Conservation (phyloP, 2,888 invertebrate genomes). For the Cremastinae sp. region DNA sequence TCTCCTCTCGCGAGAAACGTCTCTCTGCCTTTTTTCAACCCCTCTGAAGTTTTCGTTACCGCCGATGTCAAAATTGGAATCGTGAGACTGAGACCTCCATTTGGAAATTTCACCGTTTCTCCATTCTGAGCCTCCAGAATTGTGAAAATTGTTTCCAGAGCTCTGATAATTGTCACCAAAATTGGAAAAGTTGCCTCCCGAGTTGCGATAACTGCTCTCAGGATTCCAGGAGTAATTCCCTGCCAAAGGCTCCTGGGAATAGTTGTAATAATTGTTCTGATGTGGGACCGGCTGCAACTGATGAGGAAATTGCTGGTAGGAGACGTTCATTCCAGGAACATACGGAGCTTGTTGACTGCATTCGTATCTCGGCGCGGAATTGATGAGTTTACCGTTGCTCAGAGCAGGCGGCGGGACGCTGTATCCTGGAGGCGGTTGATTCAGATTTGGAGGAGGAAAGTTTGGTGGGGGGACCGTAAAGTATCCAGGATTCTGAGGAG, state of each 20-base stretch:
- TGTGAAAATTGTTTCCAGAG: constrained; percentile 55
- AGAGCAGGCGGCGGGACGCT: constrained; percentile 64
- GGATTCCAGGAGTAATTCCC: constrained; percentile 67
- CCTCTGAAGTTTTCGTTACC: constrained; percentile 13
- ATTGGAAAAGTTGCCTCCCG: no score
- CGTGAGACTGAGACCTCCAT: constrained; percentile 43
- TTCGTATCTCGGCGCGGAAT: constrained; percentile 63
- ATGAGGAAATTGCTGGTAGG: constrained; percentile 64
- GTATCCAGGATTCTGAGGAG: constrained; percentile 65
- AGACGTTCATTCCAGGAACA: constrained; percentile 59
- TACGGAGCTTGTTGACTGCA: constrained; percentile 61
- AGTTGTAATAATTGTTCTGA: constrained; percentile 63
- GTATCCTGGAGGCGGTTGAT: constrained; percentile 65
- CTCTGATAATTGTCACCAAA: constrained; percentile 2
- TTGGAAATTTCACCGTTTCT: constrained; percentile 18
- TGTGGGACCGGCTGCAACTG: constrained; percentile 54
- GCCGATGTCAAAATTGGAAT: constrained; percentile 10
- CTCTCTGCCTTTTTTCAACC: constrained; percentile 22
- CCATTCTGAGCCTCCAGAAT: constrained; percentile 55
- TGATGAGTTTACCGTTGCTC: constrained; percentile 57
- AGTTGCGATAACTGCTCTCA: constrained; percentile 32
- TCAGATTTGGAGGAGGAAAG: constrained; percentile 71
- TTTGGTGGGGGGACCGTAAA: constrained; percentile 68
- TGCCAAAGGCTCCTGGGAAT: constrained; percentile 59
- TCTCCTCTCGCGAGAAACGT: constrained; percentile 23